Evolutionary conservation across 2,113 vertebrate species (phyloP), one percentile per base, ranked within the genome.

Genomic region (Scalopus aquaticus): DNA sequence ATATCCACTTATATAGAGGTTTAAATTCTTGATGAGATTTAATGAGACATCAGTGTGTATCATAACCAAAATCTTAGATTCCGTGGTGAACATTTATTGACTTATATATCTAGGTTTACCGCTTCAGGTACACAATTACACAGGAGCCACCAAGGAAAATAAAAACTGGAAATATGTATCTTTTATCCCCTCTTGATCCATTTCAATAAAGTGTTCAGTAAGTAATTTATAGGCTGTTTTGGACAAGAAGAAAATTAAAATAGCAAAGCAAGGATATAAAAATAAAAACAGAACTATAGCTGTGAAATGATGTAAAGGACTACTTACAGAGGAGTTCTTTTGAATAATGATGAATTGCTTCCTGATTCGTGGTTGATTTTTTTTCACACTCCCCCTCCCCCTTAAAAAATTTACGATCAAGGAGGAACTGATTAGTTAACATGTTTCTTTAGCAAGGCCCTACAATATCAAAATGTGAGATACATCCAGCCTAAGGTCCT

Each of bases 281-380:
- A 96, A 95, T 54, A 87, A 74, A 96, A 90, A 96, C 16, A 97
- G 97, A 97, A 94, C 95, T 94, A 1, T 95, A 97, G 96, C 96
- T 97, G 88, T 95, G 96, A 92, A 97, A 94, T 95, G 95, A 96
- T 97, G 51, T 93, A 96, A 97, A 97, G 96, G 96, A 95, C 96
- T 97, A 91, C 94, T 97, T 84, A 73, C 72, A 96, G 96, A 96
- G 96, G 96, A 96, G 95, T 97, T 97, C 96, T 97, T 98, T 97
- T 98, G 96, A 98, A 98, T 98, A 97, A 89, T 98, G 97, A 98
- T 97, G 94, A 98, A 98, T 98, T 98, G 95, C 97, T 98, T 98
- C 98, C 98, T 98, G 97, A 98, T 98, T 98, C 96, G 85, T 97
- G 96, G 97, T 97, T 97, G 97, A 91, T 98, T 95, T 97, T 96